These are phyloP conservation scores for Agapornis roseicollis DNA, from an alignment of 2,113 vertebrate species.

Conservation along the genomic window DNA sequence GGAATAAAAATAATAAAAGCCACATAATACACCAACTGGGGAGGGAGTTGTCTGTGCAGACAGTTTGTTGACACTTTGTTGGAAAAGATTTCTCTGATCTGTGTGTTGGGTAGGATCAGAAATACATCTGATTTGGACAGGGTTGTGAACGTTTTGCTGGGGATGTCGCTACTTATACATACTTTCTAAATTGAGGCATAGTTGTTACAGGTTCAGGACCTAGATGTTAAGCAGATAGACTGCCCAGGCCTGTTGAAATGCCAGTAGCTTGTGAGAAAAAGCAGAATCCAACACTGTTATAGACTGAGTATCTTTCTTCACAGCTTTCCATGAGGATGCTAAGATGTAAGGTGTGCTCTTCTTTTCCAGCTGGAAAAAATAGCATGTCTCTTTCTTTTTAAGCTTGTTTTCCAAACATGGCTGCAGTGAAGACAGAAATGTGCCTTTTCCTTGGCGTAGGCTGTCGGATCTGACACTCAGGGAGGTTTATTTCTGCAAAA, in stretches of 20 bases:
- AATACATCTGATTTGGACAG: not conserved
- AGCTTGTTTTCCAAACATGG: constrained; percentile 30
- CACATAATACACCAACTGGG: not conserved
- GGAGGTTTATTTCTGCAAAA: not conserved
- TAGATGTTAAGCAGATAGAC: not conserved
- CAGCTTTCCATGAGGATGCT: not conserved
- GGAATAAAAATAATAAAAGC: constrained; percentile 50
- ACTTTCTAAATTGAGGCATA: not conserved
- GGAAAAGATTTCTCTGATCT: constrained; percentile 52
- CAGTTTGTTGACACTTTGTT: constrained; percentile 62
- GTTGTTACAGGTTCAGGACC: not conserved
- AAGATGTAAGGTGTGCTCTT: not conserved
- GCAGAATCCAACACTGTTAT: not conserved
- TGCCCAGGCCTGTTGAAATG: not conserved
- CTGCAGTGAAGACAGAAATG: not conserved
- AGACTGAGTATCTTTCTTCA: not conserved
- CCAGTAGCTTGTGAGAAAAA: not conserved
- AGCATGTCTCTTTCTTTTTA: not conserved
- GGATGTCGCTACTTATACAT: not conserved
- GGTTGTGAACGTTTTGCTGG: not conserved
- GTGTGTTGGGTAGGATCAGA: not conserved
- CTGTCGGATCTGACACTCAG: not conserved
- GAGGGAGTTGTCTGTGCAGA: constrained; percentile 40
- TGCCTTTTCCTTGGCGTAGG: not conserved
- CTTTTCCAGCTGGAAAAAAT: not conserved